Evolutionary conservation across 2,797 vertebrate genomes (phyloP).

Genomic region (Streptopelia turtur): DNA sequence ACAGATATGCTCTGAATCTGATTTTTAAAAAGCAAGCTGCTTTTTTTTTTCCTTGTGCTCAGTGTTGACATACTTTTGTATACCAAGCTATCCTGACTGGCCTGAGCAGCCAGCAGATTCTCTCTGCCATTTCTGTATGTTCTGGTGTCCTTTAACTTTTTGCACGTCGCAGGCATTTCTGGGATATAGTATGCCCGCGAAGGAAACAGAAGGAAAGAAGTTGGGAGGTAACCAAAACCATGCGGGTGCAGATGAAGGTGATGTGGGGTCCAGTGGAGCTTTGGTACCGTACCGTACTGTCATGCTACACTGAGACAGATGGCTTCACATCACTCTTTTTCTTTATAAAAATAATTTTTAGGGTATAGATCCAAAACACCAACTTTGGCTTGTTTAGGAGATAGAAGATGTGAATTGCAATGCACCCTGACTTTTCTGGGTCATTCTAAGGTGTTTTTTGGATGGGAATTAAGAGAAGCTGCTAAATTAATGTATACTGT

Average conservation of each 20-base stretch:
- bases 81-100: not conserved
- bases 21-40: not conserved
- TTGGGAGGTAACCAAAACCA: not conserved
- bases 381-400: not conserved
- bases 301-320: not conserved
- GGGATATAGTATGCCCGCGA: no score
- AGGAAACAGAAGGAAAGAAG: not conserved
- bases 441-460: not conserved
- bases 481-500: no score
- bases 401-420: not conserved
- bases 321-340: not conserved
- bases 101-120: not conserved
- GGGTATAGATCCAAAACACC: not conserved
- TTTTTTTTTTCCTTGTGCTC: not conserved
- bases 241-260: not conserved
- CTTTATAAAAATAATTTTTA: not conserved
- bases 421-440: not conserved
- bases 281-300: not conserved
- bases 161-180: not conserved
- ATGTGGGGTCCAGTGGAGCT: not conserved
- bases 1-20: fast-evolving
- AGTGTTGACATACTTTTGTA: not conserved
- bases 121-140: not conserved
- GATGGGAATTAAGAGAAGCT: not conserved
- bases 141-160: not conserved